Evolutionary conservation across 2,113 vertebrate genomes (phyloP).

Genomic region (Tamias sibiricus): DNA sequence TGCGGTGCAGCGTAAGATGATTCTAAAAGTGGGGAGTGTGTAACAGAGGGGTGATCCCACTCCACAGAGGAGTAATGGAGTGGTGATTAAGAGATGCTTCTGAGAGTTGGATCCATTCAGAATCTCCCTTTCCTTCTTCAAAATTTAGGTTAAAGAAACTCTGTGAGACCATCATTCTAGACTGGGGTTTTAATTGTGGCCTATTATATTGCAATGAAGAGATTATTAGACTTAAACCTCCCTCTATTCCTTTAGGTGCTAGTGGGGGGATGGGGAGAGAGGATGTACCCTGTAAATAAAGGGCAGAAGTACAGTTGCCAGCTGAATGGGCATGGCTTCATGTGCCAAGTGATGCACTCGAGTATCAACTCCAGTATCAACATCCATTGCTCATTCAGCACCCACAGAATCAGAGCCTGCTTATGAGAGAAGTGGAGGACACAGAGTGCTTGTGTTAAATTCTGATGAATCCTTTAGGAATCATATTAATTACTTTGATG

Average conservation of each 20-base stretch:
- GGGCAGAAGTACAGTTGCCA: neutral
- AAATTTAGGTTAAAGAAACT: neutral
- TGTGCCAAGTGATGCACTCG: too few relatives aligned
- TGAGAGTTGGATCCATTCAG: neutral
- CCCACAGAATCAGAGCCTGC: neutral
- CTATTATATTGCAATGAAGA: neutral
- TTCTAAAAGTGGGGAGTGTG: neutral
- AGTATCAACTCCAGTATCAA: neutral
- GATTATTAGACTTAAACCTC: neutral
- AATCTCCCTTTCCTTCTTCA: neutral
- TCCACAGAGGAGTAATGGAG: neutral
- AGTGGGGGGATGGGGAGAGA: neutral
- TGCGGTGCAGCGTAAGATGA: neutral
- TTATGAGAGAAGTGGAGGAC: neutral
- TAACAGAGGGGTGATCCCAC: neutral
- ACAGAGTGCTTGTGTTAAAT: neutral
- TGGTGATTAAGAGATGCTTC: neutral
- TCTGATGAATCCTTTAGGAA: neutral
- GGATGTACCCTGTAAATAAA: neutral
- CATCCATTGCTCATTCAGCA: neutral
- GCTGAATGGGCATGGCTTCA: neutral
- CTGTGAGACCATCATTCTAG: neutral
- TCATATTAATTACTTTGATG: neutral
- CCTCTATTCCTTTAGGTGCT: neutral
- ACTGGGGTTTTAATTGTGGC: neutral